Evolutionary conservation across 2,888 invertebrate species (phyloP).

Genomic region (Ormyrus labotus): DNA sequence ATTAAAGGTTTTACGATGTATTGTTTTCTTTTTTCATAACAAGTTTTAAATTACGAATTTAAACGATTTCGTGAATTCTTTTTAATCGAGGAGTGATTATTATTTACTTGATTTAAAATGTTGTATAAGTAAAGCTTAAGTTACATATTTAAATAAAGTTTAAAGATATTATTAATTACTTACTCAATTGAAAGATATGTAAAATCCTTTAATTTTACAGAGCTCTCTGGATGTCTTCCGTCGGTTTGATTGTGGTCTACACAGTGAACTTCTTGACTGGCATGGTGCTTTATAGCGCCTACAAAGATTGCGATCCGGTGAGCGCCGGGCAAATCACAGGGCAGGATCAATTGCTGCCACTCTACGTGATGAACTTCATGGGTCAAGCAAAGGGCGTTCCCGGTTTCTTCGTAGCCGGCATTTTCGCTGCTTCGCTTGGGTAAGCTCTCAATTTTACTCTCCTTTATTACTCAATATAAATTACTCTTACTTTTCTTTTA

Average conservation of each 20-base stretch:
- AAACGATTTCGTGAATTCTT: background rate
- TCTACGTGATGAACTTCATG: conserved; percentile 91
- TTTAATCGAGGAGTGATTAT: background rate
- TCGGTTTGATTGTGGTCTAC: conserved; percentile 88
- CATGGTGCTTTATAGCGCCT: conserved; percentile 88
- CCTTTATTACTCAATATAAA: background rate
- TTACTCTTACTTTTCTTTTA: conserved; percentile 29
- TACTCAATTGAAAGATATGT: background rate
- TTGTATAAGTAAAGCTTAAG: background rate
- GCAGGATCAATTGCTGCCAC: conserved; percentile 89
- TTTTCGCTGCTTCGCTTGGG: conserved; percentile 97
- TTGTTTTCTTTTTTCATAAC: background rate
- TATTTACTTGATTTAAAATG: too few relatives aligned
- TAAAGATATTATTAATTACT: background rate
- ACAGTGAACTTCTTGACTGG: conserved; percentile 92
- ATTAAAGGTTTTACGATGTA: too few relatives aligned
- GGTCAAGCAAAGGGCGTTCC: conserved; percentile 87
- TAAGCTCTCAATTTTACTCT: conserved; percentile 73
- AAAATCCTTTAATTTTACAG: conserved; percentile 71
- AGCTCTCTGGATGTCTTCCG: conserved; percentile 85
- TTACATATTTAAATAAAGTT: background rate
- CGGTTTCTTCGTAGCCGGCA: conserved; percentile 95
- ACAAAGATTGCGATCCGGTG: conserved; percentile 90
- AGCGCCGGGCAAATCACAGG: conserved; percentile 82
- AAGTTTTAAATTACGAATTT: background rate